phyloP scores from a whole-genome alignment of 2,797 vertebrate species.

The Siniperca scherzeri region DNA sequence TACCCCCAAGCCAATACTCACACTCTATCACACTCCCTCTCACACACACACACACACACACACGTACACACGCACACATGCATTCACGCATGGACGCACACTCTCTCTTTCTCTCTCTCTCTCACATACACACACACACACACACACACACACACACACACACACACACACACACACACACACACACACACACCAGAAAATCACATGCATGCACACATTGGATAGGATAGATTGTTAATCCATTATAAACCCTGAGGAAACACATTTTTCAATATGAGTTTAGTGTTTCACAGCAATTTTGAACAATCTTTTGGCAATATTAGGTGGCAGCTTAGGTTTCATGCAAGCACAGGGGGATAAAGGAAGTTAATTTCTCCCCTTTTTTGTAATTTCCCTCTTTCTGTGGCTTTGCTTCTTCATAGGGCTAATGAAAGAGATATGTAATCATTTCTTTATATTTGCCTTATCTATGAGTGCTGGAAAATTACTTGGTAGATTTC shows the following conservation, averaged over 20 bases:
- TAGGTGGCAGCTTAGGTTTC: constrained; percentile 70
- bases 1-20: constrained; percentile 84
- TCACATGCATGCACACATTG: constrained; percentile 48
- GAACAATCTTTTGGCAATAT: constrained; percentile 74
- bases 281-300: constrained; percentile 79
- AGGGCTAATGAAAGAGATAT: constrained; percentile 52
- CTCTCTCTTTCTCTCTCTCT: constrained; percentile 1
- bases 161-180: constrained; percentile 5
- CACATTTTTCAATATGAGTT: constrained; percentile 78
- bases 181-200: constrained; percentile 23
- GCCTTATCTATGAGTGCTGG: constrained; percentile 21
- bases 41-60: constrained; percentile 28
- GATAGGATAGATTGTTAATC: constrained; percentile 78
- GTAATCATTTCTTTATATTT: constrained; percentile 45
- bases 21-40: constrained; percentile 75
- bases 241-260: constrained; percentile 77
- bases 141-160: background rate
- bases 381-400: constrained; percentile 58
- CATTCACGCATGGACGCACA: constrained; percentile 6
- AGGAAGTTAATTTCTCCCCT: constrained; percentile 41
- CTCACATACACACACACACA: background rate
- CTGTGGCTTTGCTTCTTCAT: constrained; percentile 40
- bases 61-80: constrained; percentile 18
- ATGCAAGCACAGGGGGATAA: constrained; percentile 40
- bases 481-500: constrained; percentile 37